Evolutionary conservation across 2,888 invertebrate species (phyloP), one percentile per base, ranked within the genome.

Genomic region (Oligia strigilis): DNA sequence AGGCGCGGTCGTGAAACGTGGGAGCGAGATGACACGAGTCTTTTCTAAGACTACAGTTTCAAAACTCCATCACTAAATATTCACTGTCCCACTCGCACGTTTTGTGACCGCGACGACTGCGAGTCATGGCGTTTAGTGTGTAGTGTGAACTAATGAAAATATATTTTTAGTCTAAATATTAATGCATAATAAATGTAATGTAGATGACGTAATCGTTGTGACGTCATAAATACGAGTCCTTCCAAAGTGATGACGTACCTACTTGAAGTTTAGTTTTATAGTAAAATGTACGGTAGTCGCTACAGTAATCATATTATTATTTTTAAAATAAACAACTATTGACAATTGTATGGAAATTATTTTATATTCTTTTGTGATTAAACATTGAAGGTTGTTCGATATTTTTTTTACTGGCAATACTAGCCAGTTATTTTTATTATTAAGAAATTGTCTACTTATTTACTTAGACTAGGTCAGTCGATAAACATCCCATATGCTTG

Each of bases 191-290:
- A 86, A 80, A 73, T 84, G 87, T 90, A 88, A 89, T 84, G 83
- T 86, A 79, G 88, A 86, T 88, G 81, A 65, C 75, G 80, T 81
- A 81, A 75, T 81, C 66, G 78, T 82, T 80, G 80, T 77, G 74
- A 89, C 82, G 78, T 87, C 83, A 86, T 77, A 74, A 82, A 73
- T 84, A 80, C 64, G 70, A 88, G 77, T 89, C 83, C 90, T 83
- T 88, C 86, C 88, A 88, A 82, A 79, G 84, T 81, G 86, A 82
- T 84, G 85, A 87, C 86, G 79, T 88, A 88, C 82, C 81, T 83
- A 89, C 77, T 71, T 73, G 74, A 88, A 82, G 62, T 73, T 88
- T 86, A 88, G 76, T 88, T 81, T 88, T 86, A 83, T 88, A 83
- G 86, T 81, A 43, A 89, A 83, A 79, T 83, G 71, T 82, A 81